Percentiles rank a stretch among this genome's conserved stretches.
Evolutionary conservation across 2,113 vertebrate species (phyloP).

Genomic region (Nanorana parkeri): DNA sequence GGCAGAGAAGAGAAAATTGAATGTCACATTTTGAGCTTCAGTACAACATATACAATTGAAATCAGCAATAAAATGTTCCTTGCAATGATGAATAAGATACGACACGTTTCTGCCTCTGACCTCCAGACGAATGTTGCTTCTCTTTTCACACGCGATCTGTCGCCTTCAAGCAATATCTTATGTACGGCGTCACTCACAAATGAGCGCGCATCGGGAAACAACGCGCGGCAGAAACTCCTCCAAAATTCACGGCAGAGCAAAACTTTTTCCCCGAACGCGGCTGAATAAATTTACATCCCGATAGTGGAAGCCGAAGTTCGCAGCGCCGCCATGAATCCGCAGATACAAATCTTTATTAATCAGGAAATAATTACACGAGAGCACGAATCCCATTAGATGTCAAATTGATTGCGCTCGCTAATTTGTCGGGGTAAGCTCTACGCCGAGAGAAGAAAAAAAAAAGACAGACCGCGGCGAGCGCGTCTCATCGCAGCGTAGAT

Average conservation of each 20-base stretch:
- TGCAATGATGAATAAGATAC: no score
- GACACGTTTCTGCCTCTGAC: neutral
- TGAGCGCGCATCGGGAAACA: neutral
- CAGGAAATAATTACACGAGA: constrained; percentile 49
- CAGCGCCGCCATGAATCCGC: neutral
- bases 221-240: neutral
- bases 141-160: neutral
- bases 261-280: neutral
- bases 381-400: constrained; percentile 36
- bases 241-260: neutral
- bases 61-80: no score
- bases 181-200: neutral
- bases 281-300: constrained; percentile 39
- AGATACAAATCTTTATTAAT: constrained; percentile 52
- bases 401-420: constrained; percentile 42
- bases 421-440: constrained; percentile 31
- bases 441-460: neutral
- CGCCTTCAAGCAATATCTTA: neutral
- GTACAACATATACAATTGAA: no score
- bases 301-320: neutral
- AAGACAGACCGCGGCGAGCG: neutral
- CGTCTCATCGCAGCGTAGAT: neutral
- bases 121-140: neutral
- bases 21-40: no score
- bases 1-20: no score